Evolutionary conservation across 2,113 vertebrate genomes (phyloP).

Genomic region (Chinchilla lanigera): DNA sequence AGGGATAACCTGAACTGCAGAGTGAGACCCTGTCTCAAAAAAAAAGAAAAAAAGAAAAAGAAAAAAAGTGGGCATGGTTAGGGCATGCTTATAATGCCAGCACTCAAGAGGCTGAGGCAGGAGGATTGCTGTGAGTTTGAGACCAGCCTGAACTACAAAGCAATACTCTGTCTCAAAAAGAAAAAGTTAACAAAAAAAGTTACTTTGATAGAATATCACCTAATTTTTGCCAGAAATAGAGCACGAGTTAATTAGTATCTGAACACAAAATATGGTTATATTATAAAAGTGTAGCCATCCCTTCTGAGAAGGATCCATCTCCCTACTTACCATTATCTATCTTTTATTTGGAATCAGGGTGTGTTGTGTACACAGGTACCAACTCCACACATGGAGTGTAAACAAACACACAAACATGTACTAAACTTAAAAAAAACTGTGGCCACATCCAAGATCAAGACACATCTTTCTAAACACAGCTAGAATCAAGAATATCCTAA

Average conservation of each 20-base stretch:
- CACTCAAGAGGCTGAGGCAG: neutral
- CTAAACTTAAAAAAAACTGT: neutral
- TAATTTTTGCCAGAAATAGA: constrained; percentile 8
- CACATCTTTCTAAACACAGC: neutral
- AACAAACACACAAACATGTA: neutral
- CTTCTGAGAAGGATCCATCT: neutral
- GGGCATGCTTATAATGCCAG: neutral
- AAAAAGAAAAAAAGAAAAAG: neutral
- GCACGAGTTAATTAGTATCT: neutral
- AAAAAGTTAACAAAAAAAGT: neutral
- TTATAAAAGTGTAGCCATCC: neutral
- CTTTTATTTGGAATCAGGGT: neutral
- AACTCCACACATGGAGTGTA: neutral
- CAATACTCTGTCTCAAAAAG: neutral
- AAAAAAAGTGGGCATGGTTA: neutral
- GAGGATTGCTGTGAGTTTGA: neutral
- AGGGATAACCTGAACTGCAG: neutral
- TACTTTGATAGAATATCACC: neutral
- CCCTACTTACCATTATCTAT: neutral
- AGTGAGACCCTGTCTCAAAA: neutral
- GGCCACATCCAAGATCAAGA: neutral
- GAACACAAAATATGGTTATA: neutral
- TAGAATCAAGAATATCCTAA: neutral
- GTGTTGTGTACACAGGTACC: neutral
- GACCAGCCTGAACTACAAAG: neutral